Percentiles rank a stretch among this genome's conserved stretches.
Conservation (phyloP, 2,113 vertebrate genomes). For the Lathamus discolor region DNA sequence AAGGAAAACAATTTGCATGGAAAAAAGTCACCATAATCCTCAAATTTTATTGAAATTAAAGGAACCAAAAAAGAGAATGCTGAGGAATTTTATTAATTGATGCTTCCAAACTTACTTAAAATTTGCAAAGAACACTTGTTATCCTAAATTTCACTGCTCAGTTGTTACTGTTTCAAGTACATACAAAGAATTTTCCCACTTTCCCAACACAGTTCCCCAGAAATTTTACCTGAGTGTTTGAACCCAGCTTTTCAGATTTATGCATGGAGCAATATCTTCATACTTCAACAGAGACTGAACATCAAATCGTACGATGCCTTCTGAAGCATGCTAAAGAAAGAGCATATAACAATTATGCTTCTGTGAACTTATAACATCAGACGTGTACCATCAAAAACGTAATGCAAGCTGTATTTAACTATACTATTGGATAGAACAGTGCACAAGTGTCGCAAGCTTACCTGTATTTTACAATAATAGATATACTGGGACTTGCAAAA, state of each 20-base stretch:
- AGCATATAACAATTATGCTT: neutral
- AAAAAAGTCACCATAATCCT: neutral
- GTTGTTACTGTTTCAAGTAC: neutral
- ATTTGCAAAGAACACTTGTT: neutral
- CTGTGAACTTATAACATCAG: neutral
- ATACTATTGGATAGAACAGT: neutral
- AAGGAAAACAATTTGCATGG: neutral
- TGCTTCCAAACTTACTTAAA: neutral
- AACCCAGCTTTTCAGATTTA: constrained; percentile 97
- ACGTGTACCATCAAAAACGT: neutral
- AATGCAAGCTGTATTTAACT: neutral
- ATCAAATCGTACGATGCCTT: constrained; percentile 92
- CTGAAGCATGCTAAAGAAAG: constrained; percentile 86
- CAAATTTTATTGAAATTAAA: neutral
- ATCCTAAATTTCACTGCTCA: neutral
- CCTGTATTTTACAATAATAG: neutral
- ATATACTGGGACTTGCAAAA: neutral
- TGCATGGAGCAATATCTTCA: constrained; percentile 91
- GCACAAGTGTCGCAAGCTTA: rapidly evolving
- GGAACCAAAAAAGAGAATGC: neutral
- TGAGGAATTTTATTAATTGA: neutral
- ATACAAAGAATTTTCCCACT: neutral
- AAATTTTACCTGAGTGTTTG: constrained; percentile 89
- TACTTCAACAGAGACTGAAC: constrained; percentile 90
- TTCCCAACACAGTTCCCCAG: neutral